These are phyloP conservation scores for Semicossyphus pulcher DNA, from an alignment of 2,113 vertebrate species.

Conservation along the genomic window DNA sequence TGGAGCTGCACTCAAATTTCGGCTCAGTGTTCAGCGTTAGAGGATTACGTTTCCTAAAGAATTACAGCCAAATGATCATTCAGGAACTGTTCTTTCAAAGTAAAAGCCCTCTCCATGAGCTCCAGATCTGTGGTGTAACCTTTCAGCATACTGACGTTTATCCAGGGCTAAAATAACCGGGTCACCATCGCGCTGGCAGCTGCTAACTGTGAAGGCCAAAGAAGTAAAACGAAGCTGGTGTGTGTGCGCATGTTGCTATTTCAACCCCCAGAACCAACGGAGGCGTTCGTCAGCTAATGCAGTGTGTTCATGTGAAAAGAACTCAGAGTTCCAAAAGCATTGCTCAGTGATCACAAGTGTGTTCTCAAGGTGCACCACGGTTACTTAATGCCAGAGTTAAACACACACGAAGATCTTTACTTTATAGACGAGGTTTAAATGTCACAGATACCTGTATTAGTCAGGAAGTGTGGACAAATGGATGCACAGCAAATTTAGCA, in stretches of 20 bases:
- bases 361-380: too few species aligned
- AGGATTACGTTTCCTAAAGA: background rate
- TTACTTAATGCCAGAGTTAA: too few species aligned
- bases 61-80: background rate
- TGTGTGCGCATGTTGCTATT: constrained; percentile 23
- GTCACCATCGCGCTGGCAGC: constrained; percentile 52
- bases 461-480: too few species aligned
- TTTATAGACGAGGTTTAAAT: too few species aligned
- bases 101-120: constrained; percentile 12
- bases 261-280: background rate
- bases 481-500: too few species aligned
- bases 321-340: background rate
- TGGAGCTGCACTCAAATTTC: background rate
- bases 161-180: constrained; percentile 82
- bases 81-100: too few species aligned
- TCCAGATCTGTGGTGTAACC: constrained; percentile 74
- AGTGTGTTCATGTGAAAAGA: constrained; percentile 1
- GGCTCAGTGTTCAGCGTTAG: background rate
- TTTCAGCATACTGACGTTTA: constrained; percentile 81
- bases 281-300: background rate
- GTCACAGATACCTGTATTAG: too few species aligned
- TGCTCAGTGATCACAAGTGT: too few species aligned
- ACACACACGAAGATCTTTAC: too few species aligned
- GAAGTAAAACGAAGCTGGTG: constrained; percentile 47
- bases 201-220: constrained; percentile 59